These are phyloP conservation scores for Drosophila carrolli DNA, from an alignment of 1,140 invertebrate genomes.

Conservation along the genomic window DNA sequence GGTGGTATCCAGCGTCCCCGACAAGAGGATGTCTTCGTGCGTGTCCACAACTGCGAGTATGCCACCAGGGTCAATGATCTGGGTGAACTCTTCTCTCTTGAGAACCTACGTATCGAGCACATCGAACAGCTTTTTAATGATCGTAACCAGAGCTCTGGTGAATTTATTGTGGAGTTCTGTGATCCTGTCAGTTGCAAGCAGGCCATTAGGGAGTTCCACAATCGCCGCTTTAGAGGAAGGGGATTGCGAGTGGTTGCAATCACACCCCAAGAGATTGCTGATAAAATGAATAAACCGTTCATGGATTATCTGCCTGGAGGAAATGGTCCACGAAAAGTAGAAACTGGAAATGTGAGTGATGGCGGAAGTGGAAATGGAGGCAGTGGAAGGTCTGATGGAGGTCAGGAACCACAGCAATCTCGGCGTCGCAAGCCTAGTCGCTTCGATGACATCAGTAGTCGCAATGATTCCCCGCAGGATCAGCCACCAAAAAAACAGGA, in stretches of 20 bases:
- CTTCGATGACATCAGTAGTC: conserved; percentile 50
- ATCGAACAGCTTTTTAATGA: conserved; percentile 91
- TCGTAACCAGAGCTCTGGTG: conserved; percentile 89
- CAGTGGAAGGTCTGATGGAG: neutral
- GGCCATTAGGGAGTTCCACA: conserved; percentile 88
- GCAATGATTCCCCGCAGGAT: conserved; percentile 8
- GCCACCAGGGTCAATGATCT: conserved; percentile 91
- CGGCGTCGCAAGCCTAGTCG: conserved; percentile 69
- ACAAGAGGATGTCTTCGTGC: conserved; percentile 86
- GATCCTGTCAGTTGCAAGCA: conserved; percentile 88
- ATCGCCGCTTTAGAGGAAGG: conserved; percentile 88
- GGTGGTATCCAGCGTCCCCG: conserved; percentile 16
- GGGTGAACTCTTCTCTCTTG: conserved; percentile 91
- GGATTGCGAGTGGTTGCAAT: conserved; percentile 89
- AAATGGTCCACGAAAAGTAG: conserved; percentile 34
- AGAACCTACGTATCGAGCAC: conserved; percentile 90
- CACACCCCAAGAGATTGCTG: conserved; percentile 87
- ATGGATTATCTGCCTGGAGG: conserved; percentile 77
- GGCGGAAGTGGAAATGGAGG: neutral
- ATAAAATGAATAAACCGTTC: conserved; percentile 76
- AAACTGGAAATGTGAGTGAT: conserved; percentile 6
- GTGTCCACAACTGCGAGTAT: conserved; percentile 91
- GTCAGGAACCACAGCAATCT: conserved; percentile 8
- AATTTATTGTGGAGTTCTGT: conserved; percentile 94
- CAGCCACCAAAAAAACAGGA: conserved; percentile 8